phyloP scores from a whole-genome alignment of 37 sponge, comb jelly and placozoan genomes.

The Axinella damicornis region DNA sequence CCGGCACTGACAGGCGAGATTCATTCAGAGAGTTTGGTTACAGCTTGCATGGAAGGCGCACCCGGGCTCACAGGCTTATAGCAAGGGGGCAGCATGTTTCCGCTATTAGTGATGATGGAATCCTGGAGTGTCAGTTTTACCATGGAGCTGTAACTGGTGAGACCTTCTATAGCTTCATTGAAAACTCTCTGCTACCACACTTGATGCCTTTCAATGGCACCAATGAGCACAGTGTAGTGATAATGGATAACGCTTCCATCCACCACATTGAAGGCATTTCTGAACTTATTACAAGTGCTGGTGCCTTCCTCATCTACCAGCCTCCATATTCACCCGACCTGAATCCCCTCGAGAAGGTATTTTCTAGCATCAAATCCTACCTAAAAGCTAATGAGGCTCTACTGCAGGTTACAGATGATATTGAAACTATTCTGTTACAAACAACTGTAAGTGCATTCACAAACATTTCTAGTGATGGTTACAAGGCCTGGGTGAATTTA shows the following conservation, averaged over 20 bases:
- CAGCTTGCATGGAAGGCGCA: slow-evolving; percentile 19
- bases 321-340: slow-evolving; percentile 9
- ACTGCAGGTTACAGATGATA: slow-evolving; percentile 10
- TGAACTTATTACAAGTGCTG: not conserved
- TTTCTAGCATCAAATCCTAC: not conserved
- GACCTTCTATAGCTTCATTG: not conserved
- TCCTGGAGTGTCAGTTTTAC: slow-evolving; percentile 13
- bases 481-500: too few relatives aligned
- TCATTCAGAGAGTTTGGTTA: slow-evolving; percentile 28
- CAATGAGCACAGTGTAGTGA: slow-evolving; percentile 13
- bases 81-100: slow-evolving; percentile 20
- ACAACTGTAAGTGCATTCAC: not conserved
- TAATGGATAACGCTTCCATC: slow-evolving; percentile 20
- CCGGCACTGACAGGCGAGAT: slow-evolving; percentile 10
- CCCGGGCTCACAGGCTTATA: not conserved
- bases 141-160: not conserved
- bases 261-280: slow-evolving; percentile 1
- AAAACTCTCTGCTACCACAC: slow-evolving; percentile 23
- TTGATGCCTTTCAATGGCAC: slow-evolving; percentile 30
- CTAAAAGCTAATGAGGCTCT: slow-evolving; percentile 14
- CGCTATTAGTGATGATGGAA: slow-evolving; percentile 15
- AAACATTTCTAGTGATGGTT: too few relatives aligned
- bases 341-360: not conserved
- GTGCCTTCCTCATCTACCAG: not conserved
- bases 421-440: not conserved